phyloP scores from a whole-genome alignment of 2,888 invertebrate species.

The Candidula unifasciata region DNA sequence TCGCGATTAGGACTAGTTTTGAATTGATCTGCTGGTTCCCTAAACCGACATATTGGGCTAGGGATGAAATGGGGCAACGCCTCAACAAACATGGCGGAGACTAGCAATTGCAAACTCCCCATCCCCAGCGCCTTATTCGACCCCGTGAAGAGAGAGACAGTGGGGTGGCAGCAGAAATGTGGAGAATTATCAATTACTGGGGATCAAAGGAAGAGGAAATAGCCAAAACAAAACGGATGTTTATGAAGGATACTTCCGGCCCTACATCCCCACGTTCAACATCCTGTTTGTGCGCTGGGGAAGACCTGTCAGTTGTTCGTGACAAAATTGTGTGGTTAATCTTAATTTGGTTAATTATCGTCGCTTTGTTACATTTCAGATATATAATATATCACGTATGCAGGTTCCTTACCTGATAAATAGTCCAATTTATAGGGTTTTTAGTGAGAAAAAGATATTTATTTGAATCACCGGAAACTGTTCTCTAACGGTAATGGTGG shows the following conservation, averaged over 20 bases:
- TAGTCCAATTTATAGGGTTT: not conserved
- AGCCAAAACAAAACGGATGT: slow-evolving; percentile 68
- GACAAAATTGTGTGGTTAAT: not conserved
- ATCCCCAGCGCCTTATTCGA: not conserved
- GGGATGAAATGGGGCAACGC: slow-evolving; percentile 44
- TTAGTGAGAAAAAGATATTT: slow-evolving; percentile 1
- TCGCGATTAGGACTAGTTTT: not conserved
- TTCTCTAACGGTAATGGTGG: slow-evolving; percentile 70
- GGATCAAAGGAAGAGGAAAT: slow-evolving; percentile 66
- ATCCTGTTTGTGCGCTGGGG: slow-evolving; percentile 65
- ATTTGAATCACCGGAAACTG: slow-evolving; percentile 66
- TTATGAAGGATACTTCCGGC: slow-evolving; percentile 73
- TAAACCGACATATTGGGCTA: slow-evolving; percentile 18
- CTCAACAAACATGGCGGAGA: slow-evolving; percentile 48
- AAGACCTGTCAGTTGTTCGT: no score
- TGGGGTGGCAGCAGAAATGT: not conserved
- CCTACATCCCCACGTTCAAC: slow-evolving; percentile 68
- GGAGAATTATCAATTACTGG: slow-evolving; percentile 34
- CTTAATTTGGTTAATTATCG: not conserved
- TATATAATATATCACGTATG: not conserved
- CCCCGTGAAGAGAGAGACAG: not conserved
- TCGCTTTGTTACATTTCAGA: not conserved
- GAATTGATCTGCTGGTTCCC: not conserved
- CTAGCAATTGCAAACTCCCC: not conserved
- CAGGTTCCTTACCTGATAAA: slow-evolving; percentile 35